Evolutionary conservation across 1,140 invertebrate genomes (phyloP).

Genomic region (Euwallacea fornicatus): DNA sequence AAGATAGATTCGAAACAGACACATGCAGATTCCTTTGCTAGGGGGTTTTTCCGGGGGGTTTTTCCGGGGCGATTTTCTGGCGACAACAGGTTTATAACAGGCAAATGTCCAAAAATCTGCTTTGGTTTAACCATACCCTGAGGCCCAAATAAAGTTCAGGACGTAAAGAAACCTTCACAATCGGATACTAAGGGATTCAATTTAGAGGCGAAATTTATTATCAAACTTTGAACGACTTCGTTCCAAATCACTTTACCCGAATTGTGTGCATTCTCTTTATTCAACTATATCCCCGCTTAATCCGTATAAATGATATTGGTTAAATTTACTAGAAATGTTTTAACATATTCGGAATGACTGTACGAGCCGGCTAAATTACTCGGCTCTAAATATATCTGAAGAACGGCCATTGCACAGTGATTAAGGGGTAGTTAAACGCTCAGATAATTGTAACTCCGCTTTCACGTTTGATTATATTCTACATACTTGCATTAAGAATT

Average conservation of each 20-base stretch:
- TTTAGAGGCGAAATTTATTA: slow-evolving; percentile 46
- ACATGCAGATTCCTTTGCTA: too few relatives aligned
- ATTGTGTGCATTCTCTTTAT: slow-evolving; percentile 49
- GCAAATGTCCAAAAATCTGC: too few relatives aligned
- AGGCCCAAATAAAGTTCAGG: too few relatives aligned
- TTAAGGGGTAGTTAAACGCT: slow-evolving; percentile 6
- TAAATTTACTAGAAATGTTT: slow-evolving; percentile 46
- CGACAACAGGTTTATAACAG: too few relatives aligned
- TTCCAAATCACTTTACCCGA: slow-evolving; percentile 48
- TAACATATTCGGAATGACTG: slow-evolving; percentile 33
- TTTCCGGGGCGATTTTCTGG: too few relatives aligned
- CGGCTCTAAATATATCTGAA: slow-evolving; percentile 25
- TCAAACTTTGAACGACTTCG: slow-evolving; percentile 49
- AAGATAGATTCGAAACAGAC: too few relatives aligned
- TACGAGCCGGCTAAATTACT: slow-evolving; percentile 27
- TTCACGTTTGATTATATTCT: too few relatives aligned
- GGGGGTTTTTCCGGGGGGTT: too few relatives aligned
- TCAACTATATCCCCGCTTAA: slow-evolving; percentile 47
- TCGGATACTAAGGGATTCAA: slow-evolving; percentile 35
- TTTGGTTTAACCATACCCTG: too few relatives aligned
- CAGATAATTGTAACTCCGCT: background rate
- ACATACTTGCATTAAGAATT: too few relatives aligned
- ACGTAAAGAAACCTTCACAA: too few relatives aligned
- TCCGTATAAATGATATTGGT: slow-evolving; percentile 48
- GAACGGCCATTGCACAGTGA: slow-evolving; percentile 9